Evolutionary conservation across 2,888 invertebrate genomes (phyloP).

Genomic region (Agriopis aurantiaria): DNA sequence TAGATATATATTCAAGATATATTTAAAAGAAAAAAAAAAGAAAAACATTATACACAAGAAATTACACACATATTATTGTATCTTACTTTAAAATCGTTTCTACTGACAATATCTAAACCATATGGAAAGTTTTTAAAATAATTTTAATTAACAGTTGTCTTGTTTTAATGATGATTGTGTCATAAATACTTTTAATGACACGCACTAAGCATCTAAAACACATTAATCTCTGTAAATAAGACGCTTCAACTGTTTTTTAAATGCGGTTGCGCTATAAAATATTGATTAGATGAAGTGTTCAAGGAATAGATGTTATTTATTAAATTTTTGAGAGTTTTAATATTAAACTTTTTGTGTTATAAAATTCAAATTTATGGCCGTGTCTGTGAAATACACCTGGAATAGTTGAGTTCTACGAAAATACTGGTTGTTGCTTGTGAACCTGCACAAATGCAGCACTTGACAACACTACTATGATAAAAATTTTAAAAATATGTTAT

Average conservation of each 20-base stretch:
- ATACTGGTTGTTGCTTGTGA: neutral
- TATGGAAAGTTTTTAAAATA: neutral
- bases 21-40: no score
- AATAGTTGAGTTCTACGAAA: neutral
- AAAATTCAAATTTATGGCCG: neutral
- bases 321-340: no score
- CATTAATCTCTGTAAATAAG: constrained; percentile 50
- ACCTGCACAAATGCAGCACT: neutral
- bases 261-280: constrained; percentile 50
- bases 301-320: constrained; percentile 9
- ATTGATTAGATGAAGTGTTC: constrained; percentile 41
- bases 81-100: neutral
- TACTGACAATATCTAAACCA: neutral
- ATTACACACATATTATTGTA: no score
- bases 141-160: constrained; percentile 14
- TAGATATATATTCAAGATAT: no score
- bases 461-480: no score
- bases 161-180: constrained; percentile 24
- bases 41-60: no score
- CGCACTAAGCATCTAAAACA: constrained; percentile 38
- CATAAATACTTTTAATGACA: constrained; percentile 30
- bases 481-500: no score
- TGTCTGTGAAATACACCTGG: neutral
- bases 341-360: neutral
- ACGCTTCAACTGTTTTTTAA: constrained; percentile 47